These are phyloP conservation scores for Ceyx melanurus DNA, from an alignment of 2,113 vertebrate species.

Conservation along the genomic window DNA sequence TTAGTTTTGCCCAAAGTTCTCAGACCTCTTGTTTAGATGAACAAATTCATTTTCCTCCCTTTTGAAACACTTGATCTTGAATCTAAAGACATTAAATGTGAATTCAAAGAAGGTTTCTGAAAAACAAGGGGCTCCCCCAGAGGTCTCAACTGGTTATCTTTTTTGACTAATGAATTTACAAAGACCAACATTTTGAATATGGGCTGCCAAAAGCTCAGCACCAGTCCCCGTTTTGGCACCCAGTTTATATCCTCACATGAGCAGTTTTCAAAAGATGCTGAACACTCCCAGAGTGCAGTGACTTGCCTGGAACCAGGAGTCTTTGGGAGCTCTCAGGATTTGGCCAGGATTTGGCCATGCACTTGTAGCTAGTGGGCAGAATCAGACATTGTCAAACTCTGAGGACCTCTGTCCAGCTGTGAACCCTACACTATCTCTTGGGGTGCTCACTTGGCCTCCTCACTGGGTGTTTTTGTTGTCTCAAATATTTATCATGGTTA, in stretches of 20 bases:
- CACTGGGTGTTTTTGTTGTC: background rate
- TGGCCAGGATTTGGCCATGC: background rate
- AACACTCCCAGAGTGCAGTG: background rate
- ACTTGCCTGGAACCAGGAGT: rapidly evolving
- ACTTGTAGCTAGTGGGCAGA: background rate
- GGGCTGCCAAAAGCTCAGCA: background rate
- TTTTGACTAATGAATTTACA: rapidly evolving
- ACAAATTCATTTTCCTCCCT: background rate
- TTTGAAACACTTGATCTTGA: background rate
- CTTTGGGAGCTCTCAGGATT: background rate
- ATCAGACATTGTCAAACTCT: background rate
- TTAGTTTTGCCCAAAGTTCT: rapidly evolving
- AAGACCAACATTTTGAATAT: background rate
- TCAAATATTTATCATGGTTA: background rate
- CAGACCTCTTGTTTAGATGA: background rate
- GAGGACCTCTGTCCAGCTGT: background rate
- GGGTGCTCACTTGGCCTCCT: background rate
- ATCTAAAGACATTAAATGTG: background rate
- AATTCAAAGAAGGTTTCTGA: background rate
- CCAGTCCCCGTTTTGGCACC: background rate
- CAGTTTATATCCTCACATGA: background rate
- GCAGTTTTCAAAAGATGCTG: background rate
- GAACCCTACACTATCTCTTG: background rate
- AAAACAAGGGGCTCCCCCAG: background rate
- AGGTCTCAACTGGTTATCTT: background rate